Base-by-base conservation (phyloP, 1,140 invertebrate species). In the Drosophila sulfurigaster region DNA sequence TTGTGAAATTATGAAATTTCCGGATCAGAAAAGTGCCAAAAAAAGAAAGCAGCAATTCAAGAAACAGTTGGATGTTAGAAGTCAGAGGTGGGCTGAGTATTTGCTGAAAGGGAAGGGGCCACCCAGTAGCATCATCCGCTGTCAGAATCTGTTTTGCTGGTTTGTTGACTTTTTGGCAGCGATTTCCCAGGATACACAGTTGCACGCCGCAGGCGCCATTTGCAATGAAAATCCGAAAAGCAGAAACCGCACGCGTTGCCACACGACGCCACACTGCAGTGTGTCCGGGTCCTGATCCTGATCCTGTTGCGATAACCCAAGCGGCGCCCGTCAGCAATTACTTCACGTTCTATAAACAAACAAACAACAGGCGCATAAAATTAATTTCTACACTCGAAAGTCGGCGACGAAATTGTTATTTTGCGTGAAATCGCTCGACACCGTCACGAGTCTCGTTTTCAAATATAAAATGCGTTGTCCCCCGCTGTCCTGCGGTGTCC, bases 311-410 rank as follows among this genome's bases (percentile, higher is more conserved):
- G 65, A 69, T 69, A 74, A 52, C 56, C 65, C 63, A 67, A 49
- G 11, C 79, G 77, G 58, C 82, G 76, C 73, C 77, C 77, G 77
- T 46, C 67, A 58, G 52, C 82, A 88, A 88, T 88, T 83, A 88
- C 76, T 88, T 70, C 85, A 83, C 83, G 66, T 88, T 78, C 74
- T 83, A 85, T 83, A 87, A 88, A 83, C 74, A 88, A 76, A 75
- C 71, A 68, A 67, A 67, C 62, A 73, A 74, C 64, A 60, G 35
- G 52, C 70, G 72, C 85, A 88, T 89, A 78, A 88, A 89, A 88
- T 88, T 88, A 83, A 88, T 88, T 88, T 88, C 83, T 66, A 80
- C 83, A 80, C 57, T 76, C 77, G 32, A 57, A 75, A 68, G 57
- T 75, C 72, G 62, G 46, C 62, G 67, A 79, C 65, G 49, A 88